phyloP scores from a whole-genome alignment of 2,113 vertebrate genomes.

The Psilopsiagon aurifrons region DNA sequence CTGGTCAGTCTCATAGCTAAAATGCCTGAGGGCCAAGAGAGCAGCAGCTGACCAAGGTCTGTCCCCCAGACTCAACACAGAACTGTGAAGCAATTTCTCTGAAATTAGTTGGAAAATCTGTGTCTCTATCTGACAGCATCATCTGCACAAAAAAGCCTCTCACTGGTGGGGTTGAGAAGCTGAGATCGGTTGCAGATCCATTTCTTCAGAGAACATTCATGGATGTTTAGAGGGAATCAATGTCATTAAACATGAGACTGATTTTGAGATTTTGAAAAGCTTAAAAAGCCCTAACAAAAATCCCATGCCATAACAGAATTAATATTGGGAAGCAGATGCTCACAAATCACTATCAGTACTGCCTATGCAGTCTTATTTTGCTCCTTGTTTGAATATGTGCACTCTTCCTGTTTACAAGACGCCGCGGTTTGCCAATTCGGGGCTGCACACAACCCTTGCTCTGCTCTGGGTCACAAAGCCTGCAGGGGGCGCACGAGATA shows the following conservation, averaged over 20 bases:
- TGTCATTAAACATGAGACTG: not conserved
- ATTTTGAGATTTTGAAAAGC: not conserved
- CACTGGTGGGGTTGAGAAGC: not conserved
- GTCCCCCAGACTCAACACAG: not conserved
- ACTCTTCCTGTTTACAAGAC: not conserved
- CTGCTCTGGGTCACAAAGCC: not conserved
- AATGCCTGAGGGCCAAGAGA: not conserved
- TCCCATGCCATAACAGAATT: not conserved
- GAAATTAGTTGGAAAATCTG: not conserved
- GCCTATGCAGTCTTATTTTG: not conserved
- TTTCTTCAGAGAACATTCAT: not conserved
- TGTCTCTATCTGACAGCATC: not conserved
- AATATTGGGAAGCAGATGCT: not conserved
- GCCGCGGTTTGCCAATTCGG: not conserved
- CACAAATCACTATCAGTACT: not conserved
- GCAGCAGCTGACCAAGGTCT: not conserved
- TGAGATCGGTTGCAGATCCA: not conserved
- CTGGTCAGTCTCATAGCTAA: not conserved
- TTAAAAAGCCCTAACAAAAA: not conserved
- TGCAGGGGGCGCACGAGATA: conserved; percentile 40
- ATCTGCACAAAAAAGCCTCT: not conserved
- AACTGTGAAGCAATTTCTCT: not conserved
- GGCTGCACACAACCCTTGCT: not conserved
- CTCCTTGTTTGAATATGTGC: not conserved
- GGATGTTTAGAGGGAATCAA: not conserved